Percentiles rank a stretch among this genome's conserved stretches.
These are phyloP conservation scores for Drepana arcuata DNA, from an alignment of 1,140 invertebrate species.

Conservation along the genomic window DNA sequence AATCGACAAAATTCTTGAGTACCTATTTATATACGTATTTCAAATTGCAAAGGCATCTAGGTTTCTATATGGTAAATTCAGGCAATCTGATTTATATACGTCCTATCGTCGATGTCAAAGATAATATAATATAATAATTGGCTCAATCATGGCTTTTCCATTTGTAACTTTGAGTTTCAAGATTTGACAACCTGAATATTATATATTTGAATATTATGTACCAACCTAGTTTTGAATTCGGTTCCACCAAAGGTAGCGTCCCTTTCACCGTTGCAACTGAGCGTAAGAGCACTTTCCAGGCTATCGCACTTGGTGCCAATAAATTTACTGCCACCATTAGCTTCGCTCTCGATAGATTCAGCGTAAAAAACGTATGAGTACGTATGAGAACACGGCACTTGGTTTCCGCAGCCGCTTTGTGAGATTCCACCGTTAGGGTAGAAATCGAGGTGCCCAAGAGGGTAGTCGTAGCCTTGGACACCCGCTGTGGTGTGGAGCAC, in stretches of 20 bases:
- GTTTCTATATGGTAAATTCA: too few relatives aligned
- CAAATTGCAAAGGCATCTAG: too few relatives aligned
- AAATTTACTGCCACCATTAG: slow-evolving; percentile 23
- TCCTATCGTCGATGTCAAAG: neutral
- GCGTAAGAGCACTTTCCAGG: slow-evolving; percentile 25
- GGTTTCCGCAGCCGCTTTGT: slow-evolving; percentile 31
- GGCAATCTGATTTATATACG: too few relatives aligned
- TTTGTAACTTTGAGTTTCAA: neutral
- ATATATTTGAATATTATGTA: slow-evolving; percentile 2
- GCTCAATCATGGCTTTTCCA: neutral
- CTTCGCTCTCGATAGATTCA: slow-evolving; percentile 34
- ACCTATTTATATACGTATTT: too few relatives aligned
- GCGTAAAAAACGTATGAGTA: slow-evolving; percentile 42
- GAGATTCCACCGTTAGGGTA: slow-evolving; percentile 76
- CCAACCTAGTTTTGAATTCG: slow-evolving; percentile 29
- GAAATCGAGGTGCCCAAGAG: slow-evolving; percentile 79
- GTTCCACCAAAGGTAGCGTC: slow-evolving; percentile 37
- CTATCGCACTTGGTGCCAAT: slow-evolving; percentile 39
- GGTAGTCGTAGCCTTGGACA: slow-evolving; percentile 66
- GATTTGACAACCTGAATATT: neutral
- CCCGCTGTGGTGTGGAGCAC: slow-evolving; percentile 80
- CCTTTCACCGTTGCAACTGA: slow-evolving; percentile 28
- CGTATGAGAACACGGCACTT: slow-evolving; percentile 32
- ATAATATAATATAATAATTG: neutral
- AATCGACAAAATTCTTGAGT: too few relatives aligned